Evolutionary conservation across 2,113 vertebrate species (phyloP), one percentile per base, ranked within the genome.

Genomic region (Ochotona princeps): DNA sequence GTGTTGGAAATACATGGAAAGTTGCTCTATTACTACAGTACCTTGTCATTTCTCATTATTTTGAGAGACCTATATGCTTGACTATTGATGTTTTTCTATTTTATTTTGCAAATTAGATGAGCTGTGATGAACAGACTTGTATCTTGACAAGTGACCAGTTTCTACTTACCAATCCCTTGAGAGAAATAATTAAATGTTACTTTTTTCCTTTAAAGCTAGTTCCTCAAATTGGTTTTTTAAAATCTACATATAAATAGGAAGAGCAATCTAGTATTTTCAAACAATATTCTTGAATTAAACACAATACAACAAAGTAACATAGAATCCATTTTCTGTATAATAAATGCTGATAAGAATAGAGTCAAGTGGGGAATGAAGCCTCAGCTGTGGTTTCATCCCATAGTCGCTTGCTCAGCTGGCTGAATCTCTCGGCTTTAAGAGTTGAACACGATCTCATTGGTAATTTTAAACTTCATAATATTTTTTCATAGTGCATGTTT

Each of bases 301-400:
- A 67, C 23, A 78, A 51, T 67, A 78, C 81, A 73, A 92, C 66
- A 20, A 93, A 83, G 65, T 70, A 82, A n/a, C 15, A 47, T 83
- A 21, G 14, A 84, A 38, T 91, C 12, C 3, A 54, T 75, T 87
- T 91, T 90, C 28, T 79, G 0, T 69, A 1, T 70, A 44, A 75
- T 25, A 72, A 49, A 30, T 35, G 75, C 26, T 84, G 23, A 26
- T 75, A 82, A 94, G 73, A 86, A 73, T 83, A 17, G 57, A 47
- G 49, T 81, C 79, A 47, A 80, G 38, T 12, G 69, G 44, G 74
- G 23, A 72, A 89, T 88, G 82, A 61, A 90, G 70, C 90, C 94
- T 91, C 67, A 66, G 1, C 26, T 65, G 21, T 60, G 9, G 57
- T 23, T 84, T 13, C 14, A 69, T 49, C 17, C 18, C n/a, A 1